Conservation (phyloP, 2,113 vertebrate species). For the Azemiops feae region DNA sequence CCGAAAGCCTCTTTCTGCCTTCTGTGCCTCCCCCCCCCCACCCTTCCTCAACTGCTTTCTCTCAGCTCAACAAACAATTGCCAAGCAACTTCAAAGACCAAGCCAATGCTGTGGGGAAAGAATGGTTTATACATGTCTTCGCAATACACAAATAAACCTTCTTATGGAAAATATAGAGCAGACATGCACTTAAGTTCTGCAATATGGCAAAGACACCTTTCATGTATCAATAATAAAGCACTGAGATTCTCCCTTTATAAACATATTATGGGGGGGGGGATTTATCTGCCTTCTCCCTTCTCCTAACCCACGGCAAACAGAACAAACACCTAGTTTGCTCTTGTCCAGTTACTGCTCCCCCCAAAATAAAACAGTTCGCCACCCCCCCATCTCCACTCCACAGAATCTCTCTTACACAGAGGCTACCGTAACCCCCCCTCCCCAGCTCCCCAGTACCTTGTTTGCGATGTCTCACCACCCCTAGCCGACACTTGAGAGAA, state of each 20-base stretch:
- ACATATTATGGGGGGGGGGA: background rate
- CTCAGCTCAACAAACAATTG: slow-evolving; percentile 11
- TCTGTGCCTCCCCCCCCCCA: background rate
- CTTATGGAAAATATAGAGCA: background rate
- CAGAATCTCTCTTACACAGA: background rate
- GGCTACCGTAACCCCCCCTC: background rate
- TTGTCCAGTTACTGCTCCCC: background rate
- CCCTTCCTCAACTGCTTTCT: background rate
- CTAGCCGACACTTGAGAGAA: slow-evolving; percentile 87
- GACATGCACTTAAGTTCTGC: slow-evolving; percentile 29
- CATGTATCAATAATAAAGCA: slow-evolving; percentile 16
- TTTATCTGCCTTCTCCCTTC: slow-evolving; percentile 3
- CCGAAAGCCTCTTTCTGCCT: background rate
- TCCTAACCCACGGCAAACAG: background rate
- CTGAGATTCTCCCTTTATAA: slow-evolving; percentile 5
- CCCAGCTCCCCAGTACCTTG: slow-evolving; percentile 74
- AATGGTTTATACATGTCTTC: background rate
- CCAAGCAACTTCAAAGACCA: background rate
- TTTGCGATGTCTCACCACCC: slow-evolving; percentile 82
- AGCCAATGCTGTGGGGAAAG: background rate
- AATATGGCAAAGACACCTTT: slow-evolving; percentile 9
- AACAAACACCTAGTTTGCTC: slow-evolving; percentile 1
- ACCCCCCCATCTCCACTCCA: no score
- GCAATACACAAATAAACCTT: background rate
- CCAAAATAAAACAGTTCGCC: background rate